phyloP scores from a whole-genome alignment of 2,113 vertebrate genomes.

The Sebastes fasciatus region DNA sequence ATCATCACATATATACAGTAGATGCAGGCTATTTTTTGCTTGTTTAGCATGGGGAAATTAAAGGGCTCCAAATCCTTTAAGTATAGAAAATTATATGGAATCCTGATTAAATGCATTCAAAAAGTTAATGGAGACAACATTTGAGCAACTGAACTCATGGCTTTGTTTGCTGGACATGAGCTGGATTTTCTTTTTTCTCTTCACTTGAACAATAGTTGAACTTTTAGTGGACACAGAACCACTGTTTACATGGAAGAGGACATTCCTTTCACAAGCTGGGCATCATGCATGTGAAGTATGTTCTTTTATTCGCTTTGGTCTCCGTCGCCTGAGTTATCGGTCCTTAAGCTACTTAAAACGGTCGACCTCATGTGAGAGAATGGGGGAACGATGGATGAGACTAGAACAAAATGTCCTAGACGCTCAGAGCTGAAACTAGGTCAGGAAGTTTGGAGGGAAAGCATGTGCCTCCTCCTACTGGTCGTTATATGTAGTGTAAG shows the following conservation, averaged over 20 bases:
- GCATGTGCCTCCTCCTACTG: constrained; percentile 79
- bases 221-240: background rate
- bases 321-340: constrained; percentile 30
- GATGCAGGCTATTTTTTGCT: constrained; percentile 4
- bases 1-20: background rate
- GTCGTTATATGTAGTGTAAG: constrained; percentile 56
- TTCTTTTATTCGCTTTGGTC: constrained; percentile 21
- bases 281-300: constrained; percentile 31
- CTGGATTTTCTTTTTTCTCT: background rate
- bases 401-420: constrained; percentile 85
- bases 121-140: background rate
- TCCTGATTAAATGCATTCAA: constrained; percentile 13
- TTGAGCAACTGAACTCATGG: background rate
- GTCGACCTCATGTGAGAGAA: constrained; percentile 73
- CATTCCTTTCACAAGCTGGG: constrained; percentile 39
- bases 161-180: too few relatives aligned
- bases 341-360: constrained; percentile 61
- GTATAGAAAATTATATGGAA: background rate
- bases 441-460: constrained; percentile 70
- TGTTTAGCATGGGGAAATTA: background rate
- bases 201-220: background rate
- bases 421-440: constrained; percentile 75
- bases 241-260: constrained; percentile 34
- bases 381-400: constrained; percentile 58
- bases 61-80: constrained; percentile 9